Evolutionary conservation across 2,113 vertebrate species (phyloP).

Genomic region (Argyrosomus japonicus): DNA sequence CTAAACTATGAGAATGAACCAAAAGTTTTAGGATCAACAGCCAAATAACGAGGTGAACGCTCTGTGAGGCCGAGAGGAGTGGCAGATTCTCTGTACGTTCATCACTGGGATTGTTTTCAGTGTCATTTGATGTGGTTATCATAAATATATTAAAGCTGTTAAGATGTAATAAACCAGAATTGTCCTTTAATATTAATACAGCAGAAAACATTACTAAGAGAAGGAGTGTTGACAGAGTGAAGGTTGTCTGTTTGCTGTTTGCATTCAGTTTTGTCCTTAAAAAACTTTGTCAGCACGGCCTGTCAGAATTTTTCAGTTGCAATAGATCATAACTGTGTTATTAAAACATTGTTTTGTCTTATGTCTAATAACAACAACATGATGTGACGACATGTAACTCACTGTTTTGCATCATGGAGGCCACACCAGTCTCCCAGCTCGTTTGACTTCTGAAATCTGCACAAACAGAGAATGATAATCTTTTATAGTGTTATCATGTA

Average conservation of each 20-base stretch:
- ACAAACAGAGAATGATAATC: conserved; percentile 78
- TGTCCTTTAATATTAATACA: neutral
- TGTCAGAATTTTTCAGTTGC: too few species aligned
- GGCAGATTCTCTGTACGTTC: too few species aligned
- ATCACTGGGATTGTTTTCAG: too few species aligned
- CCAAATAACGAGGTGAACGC: too few species aligned
- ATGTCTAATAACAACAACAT: neutral
- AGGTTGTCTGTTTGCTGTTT: neutral
- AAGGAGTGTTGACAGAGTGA: neutral
- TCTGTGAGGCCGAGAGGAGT: too few species aligned
- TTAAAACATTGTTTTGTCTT: neutral
- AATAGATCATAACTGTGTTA: too few species aligned
- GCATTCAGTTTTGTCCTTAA: neutral
- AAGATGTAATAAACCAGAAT: neutral
- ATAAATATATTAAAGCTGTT: neutral
- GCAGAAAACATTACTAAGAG: too few species aligned
- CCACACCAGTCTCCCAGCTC: conserved; percentile 91
- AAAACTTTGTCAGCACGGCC: neutral
- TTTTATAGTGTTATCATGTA: neutral
- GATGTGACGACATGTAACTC: conserved; percentile 62
- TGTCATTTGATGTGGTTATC: neutral
- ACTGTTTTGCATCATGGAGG: conserved; percentile 96
- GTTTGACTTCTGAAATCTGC: conserved; percentile 90
- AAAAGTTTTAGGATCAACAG: too few species aligned
- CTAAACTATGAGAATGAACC: too few species aligned